Evolutionary conservation across 2,888 invertebrate species (phyloP).

Genomic region (Drosophila mulleri): DNA sequence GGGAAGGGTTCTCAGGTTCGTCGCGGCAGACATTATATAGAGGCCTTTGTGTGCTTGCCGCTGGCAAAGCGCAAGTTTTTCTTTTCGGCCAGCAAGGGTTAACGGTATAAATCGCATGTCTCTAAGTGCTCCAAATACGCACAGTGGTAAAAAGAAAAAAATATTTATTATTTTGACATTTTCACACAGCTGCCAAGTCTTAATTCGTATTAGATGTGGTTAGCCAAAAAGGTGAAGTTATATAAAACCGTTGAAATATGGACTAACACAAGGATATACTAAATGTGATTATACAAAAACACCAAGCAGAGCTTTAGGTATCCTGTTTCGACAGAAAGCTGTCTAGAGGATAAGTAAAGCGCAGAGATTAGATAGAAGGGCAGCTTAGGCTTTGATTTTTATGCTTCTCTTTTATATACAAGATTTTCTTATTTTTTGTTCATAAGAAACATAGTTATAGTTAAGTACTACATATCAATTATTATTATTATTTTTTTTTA

Average conservation of each 20-base stretch:
- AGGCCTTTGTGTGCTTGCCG: slow-evolving; percentile 60
- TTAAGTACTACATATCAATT: too few species aligned
- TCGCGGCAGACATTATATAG: slow-evolving; percentile 15
- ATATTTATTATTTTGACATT: neutral
- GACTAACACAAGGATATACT: neutral
- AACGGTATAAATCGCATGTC: slow-evolving; percentile 48
- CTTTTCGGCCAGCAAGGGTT: slow-evolving; percentile 54
- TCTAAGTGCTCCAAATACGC: slow-evolving; percentile 17
- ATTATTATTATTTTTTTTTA: too few species aligned
- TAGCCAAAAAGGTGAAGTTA: neutral
- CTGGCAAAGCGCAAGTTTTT: slow-evolving; percentile 48
- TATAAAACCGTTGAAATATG: neutral
- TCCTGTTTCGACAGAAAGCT: neutral
- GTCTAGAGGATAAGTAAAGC: neutral
- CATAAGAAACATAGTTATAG: too few species aligned
- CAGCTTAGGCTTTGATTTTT: neutral
- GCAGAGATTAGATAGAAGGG: neutral
- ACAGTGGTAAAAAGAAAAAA: slow-evolving; percentile 13
- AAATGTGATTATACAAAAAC: neutral
- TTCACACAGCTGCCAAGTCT: neutral
- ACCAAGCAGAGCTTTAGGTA: neutral
- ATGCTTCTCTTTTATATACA: neutral
- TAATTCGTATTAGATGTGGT: neutral
- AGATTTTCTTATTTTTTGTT: neutral
- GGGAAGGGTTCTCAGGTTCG: neutral